Percentiles rank a stretch among this genome's conserved stretches.
phyloP scores from a whole-genome alignment of 2,113 vertebrate genomes.

The Centropus bengalensis region DNA sequence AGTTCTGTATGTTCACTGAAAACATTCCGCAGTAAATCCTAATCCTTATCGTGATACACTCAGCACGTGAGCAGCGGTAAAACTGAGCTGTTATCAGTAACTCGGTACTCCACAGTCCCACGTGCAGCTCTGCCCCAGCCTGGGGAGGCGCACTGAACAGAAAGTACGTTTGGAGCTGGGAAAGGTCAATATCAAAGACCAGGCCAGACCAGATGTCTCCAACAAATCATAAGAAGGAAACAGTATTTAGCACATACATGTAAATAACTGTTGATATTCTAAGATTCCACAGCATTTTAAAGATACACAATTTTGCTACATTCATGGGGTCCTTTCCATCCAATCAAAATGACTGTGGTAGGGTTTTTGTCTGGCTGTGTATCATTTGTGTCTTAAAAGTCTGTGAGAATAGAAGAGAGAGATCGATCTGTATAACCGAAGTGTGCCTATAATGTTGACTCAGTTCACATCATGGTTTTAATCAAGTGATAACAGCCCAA shows the following conservation, averaged over 20 bases:
- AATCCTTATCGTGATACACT: not conserved
- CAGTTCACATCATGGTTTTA: fast-evolving
- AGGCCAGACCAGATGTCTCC: not conserved
- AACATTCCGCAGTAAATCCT: not conserved
- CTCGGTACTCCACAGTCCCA: fast-evolving
- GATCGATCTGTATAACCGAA: not conserved
- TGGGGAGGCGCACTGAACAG: not conserved
- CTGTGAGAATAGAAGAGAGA: not conserved
- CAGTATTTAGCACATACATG: not conserved
- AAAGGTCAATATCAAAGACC: not conserved
- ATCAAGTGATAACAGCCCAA: fast-evolving
- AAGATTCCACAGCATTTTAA: not conserved
- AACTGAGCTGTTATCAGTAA: not conserved
- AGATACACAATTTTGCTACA: not conserved
- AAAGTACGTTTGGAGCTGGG: not conserved
- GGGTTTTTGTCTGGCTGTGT: not conserved
- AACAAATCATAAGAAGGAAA: not conserved
- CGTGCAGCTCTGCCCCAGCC: not conserved
- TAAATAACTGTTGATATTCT: not conserved
- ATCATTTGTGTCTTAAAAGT: not conserved
- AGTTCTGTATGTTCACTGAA: not conserved
- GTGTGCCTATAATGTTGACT: not conserved
- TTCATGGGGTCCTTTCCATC: not conserved
- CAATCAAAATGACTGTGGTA: not conserved
- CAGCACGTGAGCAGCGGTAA: fast-evolving